Evolutionary conservation across 2,888 invertebrate genomes (phyloP).

Genomic region (Phania funesta): DNA sequence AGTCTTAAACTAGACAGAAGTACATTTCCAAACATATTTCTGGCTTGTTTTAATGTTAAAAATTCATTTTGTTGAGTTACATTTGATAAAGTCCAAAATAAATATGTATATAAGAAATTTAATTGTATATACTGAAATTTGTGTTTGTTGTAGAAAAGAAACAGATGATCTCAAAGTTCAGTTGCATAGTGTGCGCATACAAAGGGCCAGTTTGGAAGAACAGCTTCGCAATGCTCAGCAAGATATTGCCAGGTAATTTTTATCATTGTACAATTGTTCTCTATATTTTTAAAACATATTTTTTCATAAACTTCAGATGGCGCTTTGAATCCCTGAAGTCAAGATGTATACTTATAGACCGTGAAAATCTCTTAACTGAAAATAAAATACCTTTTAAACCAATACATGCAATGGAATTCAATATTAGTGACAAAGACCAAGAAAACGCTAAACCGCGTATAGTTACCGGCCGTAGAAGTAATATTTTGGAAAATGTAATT

Average conservation of each 20-base stretch:
- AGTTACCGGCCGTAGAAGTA: slow-evolving; percentile 46
- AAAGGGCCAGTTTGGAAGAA: slow-evolving; percentile 77
- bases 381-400: slow-evolving; percentile 76
- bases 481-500: slow-evolving; percentile 26
- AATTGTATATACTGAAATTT: too few relatives aligned
- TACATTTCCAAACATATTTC: too few relatives aligned
- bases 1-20: too few relatives aligned
- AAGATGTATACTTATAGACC: slow-evolving; percentile 77
- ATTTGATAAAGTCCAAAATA: too few relatives aligned
- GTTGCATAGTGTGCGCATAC: slow-evolving; percentile 76
- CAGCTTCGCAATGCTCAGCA: slow-evolving; percentile 76
- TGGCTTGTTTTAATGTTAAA: too few relatives aligned
- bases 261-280: not conserved
- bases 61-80: too few relatives aligned
- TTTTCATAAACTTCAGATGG: slow-evolving; percentile 73
- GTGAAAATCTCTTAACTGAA: slow-evolving; percentile 77
- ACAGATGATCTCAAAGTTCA: slow-evolving; percentile 78
- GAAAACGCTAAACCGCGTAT: slow-evolving; percentile 73
- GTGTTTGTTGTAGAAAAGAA: slow-evolving; percentile 77
- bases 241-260: slow-evolving; percentile 76
- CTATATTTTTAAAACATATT: not conserved
- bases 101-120: slow-evolving; percentile 30
- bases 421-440: slow-evolving; percentile 72
- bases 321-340: slow-evolving; percentile 79
- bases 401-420: slow-evolving; percentile 73